Conservation (phyloP, 2,797 vertebrate genomes). For the Lithobates pipiens region DNA sequence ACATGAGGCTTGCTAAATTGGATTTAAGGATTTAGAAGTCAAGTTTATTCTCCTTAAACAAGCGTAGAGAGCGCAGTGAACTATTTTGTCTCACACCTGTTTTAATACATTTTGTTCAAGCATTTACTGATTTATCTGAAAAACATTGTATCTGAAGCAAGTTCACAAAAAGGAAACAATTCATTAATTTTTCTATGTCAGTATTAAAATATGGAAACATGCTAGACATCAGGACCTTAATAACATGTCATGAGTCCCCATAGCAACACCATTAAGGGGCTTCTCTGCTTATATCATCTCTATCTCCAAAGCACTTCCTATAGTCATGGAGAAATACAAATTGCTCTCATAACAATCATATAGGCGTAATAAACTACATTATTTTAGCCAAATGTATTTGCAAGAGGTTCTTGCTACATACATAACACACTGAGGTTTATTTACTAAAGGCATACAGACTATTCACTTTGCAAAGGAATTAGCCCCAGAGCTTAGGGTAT, state of each 20-base stretch:
- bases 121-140: neutral
- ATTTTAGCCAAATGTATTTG: neutral
- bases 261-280: too few relatives aligned
- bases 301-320: neutral
- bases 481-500: too few relatives aligned
- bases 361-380: too few relatives aligned
- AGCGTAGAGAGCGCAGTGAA: neutral
- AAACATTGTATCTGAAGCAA: neutral
- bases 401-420: too few relatives aligned
- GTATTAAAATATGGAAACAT: too few relatives aligned
- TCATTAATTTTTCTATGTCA: neutral
- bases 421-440: too few relatives aligned
- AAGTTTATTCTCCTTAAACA: constrained; percentile 14
- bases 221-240: too few relatives aligned
- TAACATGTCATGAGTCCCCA: neutral
- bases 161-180: neutral
- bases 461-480: too few relatives aligned
- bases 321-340: neutral
- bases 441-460: too few relatives aligned
- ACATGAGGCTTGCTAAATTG: constrained; percentile 37
- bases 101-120: neutral
- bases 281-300: neutral
- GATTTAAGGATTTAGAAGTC: constrained; percentile 23
- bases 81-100: neutral
- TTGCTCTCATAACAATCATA: too few relatives aligned